These are phyloP conservation scores for Tenthredo livida DNA, from an alignment of 2,888 invertebrate genomes.

Conservation along the genomic window DNA sequence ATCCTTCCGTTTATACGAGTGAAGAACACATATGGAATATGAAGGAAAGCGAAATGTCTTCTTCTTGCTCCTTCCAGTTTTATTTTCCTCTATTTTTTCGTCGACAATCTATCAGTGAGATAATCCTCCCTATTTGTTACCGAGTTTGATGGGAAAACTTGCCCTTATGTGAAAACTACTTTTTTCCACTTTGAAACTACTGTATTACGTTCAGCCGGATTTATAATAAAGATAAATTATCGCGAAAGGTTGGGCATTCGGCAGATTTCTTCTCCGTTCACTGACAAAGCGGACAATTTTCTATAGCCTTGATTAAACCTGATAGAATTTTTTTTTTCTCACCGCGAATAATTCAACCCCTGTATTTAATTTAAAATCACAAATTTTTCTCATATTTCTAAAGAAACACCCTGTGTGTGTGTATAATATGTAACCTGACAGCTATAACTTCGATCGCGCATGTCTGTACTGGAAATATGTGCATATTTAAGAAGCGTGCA, in stretches of 20 bases:
- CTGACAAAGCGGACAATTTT: no score
- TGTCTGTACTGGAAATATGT: constrained; percentile 1
- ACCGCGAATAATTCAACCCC: not conserved
- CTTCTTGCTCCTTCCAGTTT: not conserved
- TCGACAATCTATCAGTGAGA: not conserved
- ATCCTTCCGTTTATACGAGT: not conserved
- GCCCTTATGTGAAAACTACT: not conserved
- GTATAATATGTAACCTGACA: no score
- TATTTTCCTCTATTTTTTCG: not conserved
- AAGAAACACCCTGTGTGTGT: not conserved
- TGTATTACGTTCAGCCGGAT: not conserved
- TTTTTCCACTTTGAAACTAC: not conserved
- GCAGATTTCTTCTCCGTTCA: not conserved
- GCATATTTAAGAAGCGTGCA: constrained; percentile 19
- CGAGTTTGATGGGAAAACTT: not conserved
- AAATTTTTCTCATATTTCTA: not conserved
- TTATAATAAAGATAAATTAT: not conserved
- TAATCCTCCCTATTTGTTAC: not conserved
- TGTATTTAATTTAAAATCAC: not conserved
- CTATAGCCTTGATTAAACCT: no score
- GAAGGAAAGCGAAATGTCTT: not conserved
- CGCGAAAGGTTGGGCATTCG: not conserved
- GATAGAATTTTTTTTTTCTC: not conserved
- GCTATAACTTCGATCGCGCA: not conserved
- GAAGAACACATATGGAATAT: not conserved